These are phyloP conservation scores for Brachyhypopomus occidentalis DNA, from an alignment of 2,113 vertebrate genomes.

Conservation along the genomic window DNA sequence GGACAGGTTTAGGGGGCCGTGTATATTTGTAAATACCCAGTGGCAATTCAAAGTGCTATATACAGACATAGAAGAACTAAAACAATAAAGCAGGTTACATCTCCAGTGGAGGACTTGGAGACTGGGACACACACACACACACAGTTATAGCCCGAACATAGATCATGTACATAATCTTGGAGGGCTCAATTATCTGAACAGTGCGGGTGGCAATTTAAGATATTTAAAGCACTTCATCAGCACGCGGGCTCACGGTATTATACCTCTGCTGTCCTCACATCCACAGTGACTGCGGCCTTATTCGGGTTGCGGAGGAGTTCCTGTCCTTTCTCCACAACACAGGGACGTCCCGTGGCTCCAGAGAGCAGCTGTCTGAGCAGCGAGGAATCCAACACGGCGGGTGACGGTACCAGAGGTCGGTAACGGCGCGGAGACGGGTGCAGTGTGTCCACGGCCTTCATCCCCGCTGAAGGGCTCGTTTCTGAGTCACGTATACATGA, in stretches of 20 bases:
- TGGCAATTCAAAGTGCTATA: too few species aligned
- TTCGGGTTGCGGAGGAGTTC: constrained; percentile 71
- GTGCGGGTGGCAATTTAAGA: too few species aligned
- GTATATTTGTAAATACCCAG: too few species aligned
- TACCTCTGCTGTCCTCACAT: constrained; percentile 81
- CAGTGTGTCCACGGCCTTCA: constrained; percentile 64
- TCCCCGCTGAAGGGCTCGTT: constrained; percentile 72
- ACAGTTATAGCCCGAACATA: too few species aligned
- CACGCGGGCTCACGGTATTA: background rate
- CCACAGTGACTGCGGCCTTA: constrained; percentile 81
- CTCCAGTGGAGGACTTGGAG: too few species aligned
- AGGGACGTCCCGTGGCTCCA: constrained; percentile 59
- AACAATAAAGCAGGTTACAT: too few species aligned
- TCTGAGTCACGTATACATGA: constrained; percentile 69
- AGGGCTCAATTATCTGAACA: too few species aligned
- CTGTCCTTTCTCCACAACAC: background rate
- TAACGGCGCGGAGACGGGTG: constrained; percentile 32
- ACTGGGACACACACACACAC: too few species aligned
- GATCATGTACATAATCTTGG: too few species aligned
- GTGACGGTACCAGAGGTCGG: constrained; percentile 51
- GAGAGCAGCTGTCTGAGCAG: constrained; percentile 65
- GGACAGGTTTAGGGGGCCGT: too few species aligned
- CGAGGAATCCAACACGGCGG: constrained; percentile 70
- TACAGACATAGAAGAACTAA: too few species aligned
- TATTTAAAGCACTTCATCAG: background rate